Percentiles rank a stretch among this genome's conserved stretches.
Conservation (phyloP, 2,797 vertebrate genomes). For the Meda fulgida region DNA sequence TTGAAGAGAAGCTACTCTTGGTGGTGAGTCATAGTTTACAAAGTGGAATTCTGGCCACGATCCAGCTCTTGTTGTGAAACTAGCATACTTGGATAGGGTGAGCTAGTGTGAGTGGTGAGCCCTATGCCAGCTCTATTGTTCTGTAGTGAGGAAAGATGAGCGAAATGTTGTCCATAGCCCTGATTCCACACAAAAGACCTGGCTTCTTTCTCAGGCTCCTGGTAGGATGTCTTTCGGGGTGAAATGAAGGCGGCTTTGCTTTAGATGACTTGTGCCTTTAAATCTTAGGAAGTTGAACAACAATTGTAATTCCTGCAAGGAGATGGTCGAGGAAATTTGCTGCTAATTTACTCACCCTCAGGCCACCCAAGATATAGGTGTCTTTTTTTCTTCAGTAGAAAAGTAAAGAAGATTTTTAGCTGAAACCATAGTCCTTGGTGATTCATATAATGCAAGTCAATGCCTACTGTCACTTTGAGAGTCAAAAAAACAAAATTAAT, state of each 20-base stretch:
- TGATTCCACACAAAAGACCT: conserved; percentile 43
- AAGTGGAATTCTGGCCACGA: conserved; percentile 18
- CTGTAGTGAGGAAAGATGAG: conserved; percentile 50
- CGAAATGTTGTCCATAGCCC: conserved; percentile 49
- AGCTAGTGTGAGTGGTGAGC: conserved; percentile 32
- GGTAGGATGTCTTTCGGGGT: conserved; percentile 43
- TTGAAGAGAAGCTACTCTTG: conserved; percentile 23
- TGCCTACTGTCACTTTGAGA: not conserved
- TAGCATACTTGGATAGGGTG: conserved; percentile 26
- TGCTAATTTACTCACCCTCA: no score
- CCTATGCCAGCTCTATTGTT: conserved; percentile 45
- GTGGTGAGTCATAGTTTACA: conserved; percentile 48
- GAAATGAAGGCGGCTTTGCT: conserved; percentile 41
- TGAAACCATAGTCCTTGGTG: not conserved
- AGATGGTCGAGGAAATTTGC: no score
- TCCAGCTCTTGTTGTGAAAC: conserved; percentile 51
- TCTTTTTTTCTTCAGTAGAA: not conserved
- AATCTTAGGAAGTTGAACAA: not conserved
- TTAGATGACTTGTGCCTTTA: not conserved
- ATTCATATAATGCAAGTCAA: not conserved
- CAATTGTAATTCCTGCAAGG: no score
- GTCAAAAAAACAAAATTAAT: not conserved
- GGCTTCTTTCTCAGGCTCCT: conserved; percentile 45
- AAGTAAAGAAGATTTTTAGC: not conserved
- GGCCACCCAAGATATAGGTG: no score